Percentiles rank a stretch among this genome's conserved stretches.
Conservation (phyloP, 2,113 vertebrate species). For the Herpetotheres cachinnans region DNA sequence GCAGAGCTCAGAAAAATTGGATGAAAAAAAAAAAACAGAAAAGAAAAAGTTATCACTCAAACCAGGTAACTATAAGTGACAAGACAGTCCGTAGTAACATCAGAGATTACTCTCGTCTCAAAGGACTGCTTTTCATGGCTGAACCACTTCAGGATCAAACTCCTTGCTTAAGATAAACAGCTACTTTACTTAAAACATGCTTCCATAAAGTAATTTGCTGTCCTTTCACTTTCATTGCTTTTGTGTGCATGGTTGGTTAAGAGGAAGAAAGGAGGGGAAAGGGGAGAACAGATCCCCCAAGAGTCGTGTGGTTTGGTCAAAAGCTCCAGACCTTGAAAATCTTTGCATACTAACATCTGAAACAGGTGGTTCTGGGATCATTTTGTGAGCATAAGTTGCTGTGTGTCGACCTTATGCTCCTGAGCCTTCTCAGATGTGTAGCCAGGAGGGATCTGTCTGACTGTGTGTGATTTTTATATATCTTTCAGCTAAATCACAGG, state of each 20-base stretch:
- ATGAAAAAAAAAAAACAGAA: not conserved
- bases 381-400: conserved; percentile 45
- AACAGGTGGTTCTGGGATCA: conserved; percentile 49
- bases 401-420: conserved; percentile 17
- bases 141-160: not conserved
- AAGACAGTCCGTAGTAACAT: not conserved
- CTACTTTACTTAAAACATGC: not conserved
- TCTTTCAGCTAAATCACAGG: conserved; percentile 64
- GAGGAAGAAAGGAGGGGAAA: not conserved
- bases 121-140: not conserved
- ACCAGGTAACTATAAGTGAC: not conserved
- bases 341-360: conserved; percentile 48
- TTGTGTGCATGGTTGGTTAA: not conserved
- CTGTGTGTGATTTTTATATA: conserved; percentile 43
- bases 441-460: conserved; percentile 40
- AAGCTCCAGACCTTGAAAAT: conserved; percentile 34
- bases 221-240: not conserved
- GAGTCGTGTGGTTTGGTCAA: conserved; percentile 9
- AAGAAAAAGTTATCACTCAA: not conserved
- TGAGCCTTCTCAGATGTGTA: conserved; percentile 53
- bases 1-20: not conserved
- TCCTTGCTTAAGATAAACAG: not conserved
- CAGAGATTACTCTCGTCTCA: not conserved
- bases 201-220: not conserved
- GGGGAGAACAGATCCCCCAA: not conserved